Conservation (phyloP, 2,113 vertebrate genomes). For the Otus sunia region DNA sequence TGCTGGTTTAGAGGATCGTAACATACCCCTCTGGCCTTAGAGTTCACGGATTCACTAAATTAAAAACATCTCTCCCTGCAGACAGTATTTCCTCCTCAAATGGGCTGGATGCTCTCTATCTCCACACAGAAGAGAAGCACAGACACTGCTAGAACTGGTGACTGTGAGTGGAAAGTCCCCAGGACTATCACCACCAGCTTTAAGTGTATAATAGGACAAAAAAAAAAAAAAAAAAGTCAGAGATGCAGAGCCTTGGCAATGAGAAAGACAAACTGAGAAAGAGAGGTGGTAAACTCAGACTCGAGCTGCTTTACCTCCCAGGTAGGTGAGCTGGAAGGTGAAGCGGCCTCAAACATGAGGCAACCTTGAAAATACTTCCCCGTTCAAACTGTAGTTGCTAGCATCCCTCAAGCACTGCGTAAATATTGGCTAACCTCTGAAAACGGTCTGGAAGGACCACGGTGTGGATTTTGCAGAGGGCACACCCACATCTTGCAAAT, state of each 20-base stretch:
- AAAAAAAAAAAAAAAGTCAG: neutral
- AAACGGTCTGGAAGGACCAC: neutral
- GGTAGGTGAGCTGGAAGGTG: slow-evolving; percentile 17
- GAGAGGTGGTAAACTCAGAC: neutral
- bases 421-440: slow-evolving; percentile 39
- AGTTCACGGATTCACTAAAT: neutral
- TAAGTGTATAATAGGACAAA: neutral
- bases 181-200: neutral
- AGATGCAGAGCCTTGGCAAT: neutral
- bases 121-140: neutral
- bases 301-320: neutral
- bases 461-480: neutral
- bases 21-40: neutral
- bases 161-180: neutral
- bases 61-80: neutral
- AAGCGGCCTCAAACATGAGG: neutral
- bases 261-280: neutral
- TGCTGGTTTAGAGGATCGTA: slow-evolving; percentile 17
- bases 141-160: neutral
- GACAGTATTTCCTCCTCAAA: neutral
- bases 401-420: neutral
- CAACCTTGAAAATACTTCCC: neutral
- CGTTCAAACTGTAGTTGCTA: neutral
- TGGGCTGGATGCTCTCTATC: neutral
- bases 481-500: slow-evolving; percentile 9